Base-by-base conservation (phyloP, 2,888 invertebrate genomes). In the Hemistola chrysoprasaria region DNA sequence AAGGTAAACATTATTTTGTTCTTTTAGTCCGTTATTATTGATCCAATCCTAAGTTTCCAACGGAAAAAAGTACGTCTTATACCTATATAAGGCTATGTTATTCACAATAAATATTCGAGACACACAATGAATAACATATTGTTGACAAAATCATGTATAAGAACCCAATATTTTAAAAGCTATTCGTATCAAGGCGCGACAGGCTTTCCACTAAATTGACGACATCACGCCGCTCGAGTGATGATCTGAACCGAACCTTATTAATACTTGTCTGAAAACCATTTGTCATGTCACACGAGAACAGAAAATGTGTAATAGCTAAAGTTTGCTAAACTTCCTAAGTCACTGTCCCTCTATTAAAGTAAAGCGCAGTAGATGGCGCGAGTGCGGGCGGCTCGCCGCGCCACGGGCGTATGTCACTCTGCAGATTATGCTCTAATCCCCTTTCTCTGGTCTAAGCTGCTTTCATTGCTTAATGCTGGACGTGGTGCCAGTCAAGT, bases 341-440 rank as follows among this genome's bases (percentile, higher is more conserved):
- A 40, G 36, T 45, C 27, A 32, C 37, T 20, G 22, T 23, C 22
- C 3, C 16, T 22, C 46, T 28, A 45, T 40, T 40, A 46, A n/a
- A 46, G 34, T 39, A 35, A 44, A 30, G 43, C 26, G 6, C 27
- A 10, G 26, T 6, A 29, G 22, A 26, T 16, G 16, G 16, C 43
- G 34, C 32, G 26, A 36, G 26, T 26, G 21, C 31, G 7, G 11
- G 50, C 54, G 40, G n/a, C n/a, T n/a, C n/a, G n/a, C n/a, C n/a
- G n/a, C 53, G 75, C 78, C 68, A 59, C 64, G 71, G 73, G 78
- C 81, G 77, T 79, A 78, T 80, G 85, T 86, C 86, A 85, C 78
- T 78, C 79, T 62, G 70, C 79, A 84, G 85, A 86, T 86, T 85
- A 86, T 77, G 59, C 69, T 62, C 64, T 85, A 84, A 86, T 83